These are phyloP conservation scores for Miltochrista miniata DNA, from an alignment of 2,888 invertebrate species.

Conservation along the genomic window DNA sequence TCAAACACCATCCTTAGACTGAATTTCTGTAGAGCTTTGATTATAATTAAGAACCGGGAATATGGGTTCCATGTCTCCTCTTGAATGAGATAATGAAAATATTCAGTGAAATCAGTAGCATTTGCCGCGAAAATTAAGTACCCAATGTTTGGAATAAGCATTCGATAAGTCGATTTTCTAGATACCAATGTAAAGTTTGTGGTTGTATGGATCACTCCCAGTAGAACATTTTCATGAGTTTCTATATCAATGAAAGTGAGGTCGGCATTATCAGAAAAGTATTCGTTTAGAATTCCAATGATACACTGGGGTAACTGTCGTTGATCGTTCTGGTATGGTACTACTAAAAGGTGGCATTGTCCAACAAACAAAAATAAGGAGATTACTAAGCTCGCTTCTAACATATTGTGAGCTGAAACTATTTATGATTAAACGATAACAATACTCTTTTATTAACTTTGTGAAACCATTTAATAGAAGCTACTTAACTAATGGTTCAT, in stretches of 20 bases:
- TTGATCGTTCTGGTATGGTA: too few species aligned
- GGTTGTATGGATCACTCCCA: slow-evolving; percentile 16
- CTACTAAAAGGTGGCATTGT: too few species aligned
- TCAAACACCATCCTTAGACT: slow-evolving; percentile 46
- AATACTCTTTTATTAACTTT: too few species aligned
- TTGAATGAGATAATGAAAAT: slow-evolving; percentile 27
- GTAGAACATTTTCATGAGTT: slow-evolving; percentile 11
- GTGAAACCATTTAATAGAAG: too few species aligned
- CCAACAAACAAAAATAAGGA: too few species aligned
- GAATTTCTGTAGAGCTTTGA: slow-evolving; percentile 26
- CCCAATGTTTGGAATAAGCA: slow-evolving; percentile 19
- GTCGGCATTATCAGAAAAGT: slow-evolving; percentile 16
- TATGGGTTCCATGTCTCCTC: slow-evolving; percentile 50
- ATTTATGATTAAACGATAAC: too few species aligned
- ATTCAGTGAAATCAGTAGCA: slow-evolving; percentile 22
- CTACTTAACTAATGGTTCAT: too few species aligned
- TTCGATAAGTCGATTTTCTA: slow-evolving; percentile 5
- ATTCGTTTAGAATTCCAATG: slow-evolving; percentile 14
- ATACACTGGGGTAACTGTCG: slow-evolving; percentile 9
- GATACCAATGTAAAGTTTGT: slow-evolving; percentile 10
- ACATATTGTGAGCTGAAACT: too few species aligned
- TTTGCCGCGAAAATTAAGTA: slow-evolving; percentile 21
- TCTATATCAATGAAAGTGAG: slow-evolving; percentile 26
- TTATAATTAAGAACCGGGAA: slow-evolving; percentile 43
- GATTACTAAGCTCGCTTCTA: too few species aligned